Evolutionary conservation across 2,888 invertebrate species (phyloP), one percentile per base, ranked within the genome.

Genomic region (Phrixothrix hirtus): DNA sequence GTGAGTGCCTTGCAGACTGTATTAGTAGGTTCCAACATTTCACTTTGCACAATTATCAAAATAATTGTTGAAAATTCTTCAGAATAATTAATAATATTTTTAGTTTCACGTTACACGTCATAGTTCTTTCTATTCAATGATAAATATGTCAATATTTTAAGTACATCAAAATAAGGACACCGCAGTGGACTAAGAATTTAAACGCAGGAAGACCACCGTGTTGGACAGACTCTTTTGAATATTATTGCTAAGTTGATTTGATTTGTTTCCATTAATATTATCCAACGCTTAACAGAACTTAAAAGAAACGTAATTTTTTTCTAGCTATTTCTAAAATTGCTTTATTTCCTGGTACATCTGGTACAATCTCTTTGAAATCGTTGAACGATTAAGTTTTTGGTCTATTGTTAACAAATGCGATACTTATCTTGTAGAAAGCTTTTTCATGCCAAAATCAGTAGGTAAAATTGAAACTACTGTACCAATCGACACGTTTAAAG

Each of bases 11-110:
- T 44, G 32, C 13, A 34, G 25, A 43, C 43, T 21, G 34, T 32
- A 32, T 43, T 43, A 43, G 34, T 43, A 35, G 35, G 35, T 44
- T 44, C 35, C 14, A 44, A 27, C 35, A 44, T 16, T 34, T 44
- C 27, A 44, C 34, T 35, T 44, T 44, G 44, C 14, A 44, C 35
- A 15, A 38, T 43, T 43, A 43, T 43, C 43, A 43, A 43, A 21
- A 43, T 43, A 34, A 32, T 34, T 9, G 34, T 21, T 43, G 34
- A n/a, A 31, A 14, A 42, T 31, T 42, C 31, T 42, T 42, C 42
- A 30, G 31, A 42, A 42, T 31, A 42, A 31, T 30, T 43, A 13
- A 43, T 43, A 32, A 43, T 34, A 21, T 31, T 43, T 43, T 21
- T 43, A 43, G 31, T 34, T 32, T 34, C 43, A 21, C 43, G 43